Conservation (phyloP, 1,140 invertebrate genomes). For the Venturia canescens region DNA sequence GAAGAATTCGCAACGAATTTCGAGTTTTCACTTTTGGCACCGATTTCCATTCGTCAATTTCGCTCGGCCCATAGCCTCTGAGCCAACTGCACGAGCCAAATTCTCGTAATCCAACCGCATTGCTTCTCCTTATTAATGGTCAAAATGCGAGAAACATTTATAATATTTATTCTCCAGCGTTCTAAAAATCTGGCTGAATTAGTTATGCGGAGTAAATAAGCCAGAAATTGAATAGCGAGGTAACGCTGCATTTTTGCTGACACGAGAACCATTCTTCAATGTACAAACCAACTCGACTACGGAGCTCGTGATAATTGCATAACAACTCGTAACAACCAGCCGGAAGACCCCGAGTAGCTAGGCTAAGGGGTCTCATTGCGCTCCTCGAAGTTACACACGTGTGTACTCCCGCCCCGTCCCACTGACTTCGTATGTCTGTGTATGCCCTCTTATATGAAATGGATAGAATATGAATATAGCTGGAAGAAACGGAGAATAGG, state of each 20-base stretch:
- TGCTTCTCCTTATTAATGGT: too few species aligned
- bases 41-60: too few species aligned
- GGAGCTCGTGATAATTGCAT: conserved; percentile 43
- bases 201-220: neutral
- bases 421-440: neutral
- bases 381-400: neutral
- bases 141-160: too few species aligned
- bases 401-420: too few species aligned
- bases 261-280: neutral
- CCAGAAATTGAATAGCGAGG: neutral
- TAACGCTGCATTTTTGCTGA: neutral
- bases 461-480: neutral
- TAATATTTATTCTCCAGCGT: too few species aligned
- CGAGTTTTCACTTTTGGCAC: too few species aligned
- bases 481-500: neutral
- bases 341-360: neutral
- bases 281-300: neutral
- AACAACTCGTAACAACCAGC: conserved; percentile 39
- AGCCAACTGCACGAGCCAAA: too few species aligned
- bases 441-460: neutral
- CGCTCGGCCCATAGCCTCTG: too few species aligned
- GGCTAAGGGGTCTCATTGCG: conserved; percentile 18
- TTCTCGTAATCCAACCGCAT: too few species aligned
- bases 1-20: neutral
- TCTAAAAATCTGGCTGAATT: too few species aligned